Percentiles rank a stretch among this genome's conserved stretches.
These are phyloP conservation scores for Dreissena rostriformis DNA, from an alignment of 1,140 invertebrate species.

Conservation along the genomic window DNA sequence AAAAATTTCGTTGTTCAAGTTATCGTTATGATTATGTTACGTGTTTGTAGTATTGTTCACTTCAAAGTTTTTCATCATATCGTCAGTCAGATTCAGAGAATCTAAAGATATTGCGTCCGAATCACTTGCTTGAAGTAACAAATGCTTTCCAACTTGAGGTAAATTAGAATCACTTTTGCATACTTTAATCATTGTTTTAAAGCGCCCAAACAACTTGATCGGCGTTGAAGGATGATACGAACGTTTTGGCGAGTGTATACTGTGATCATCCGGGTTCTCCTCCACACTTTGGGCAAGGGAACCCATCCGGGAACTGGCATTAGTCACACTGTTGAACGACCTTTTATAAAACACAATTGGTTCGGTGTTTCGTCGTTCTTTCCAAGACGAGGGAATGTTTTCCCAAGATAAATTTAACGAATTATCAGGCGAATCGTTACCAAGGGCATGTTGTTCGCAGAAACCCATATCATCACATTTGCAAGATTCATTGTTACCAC, in stretches of 20 bases:
- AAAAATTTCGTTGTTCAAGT: too few species aligned
- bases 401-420: constrained; percentile 52
- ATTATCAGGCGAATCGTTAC: constrained; percentile 47
- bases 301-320: constrained; percentile 5
- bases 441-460: constrained; percentile 30
- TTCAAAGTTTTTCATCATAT: constrained; percentile 53
- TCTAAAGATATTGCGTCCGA: constrained; percentile 39
- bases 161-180: constrained; percentile 57
- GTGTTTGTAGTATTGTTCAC: constrained; percentile 34
- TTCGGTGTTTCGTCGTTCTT: constrained; percentile 50
- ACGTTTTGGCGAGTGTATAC: not conserved
- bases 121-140: constrained; percentile 15
- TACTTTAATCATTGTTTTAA: constrained; percentile 43
- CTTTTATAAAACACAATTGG: constrained; percentile 37
- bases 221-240: not conserved
- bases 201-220: constrained; percentile 8
- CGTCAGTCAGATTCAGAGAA: constrained; percentile 41
- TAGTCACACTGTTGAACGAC: constrained; percentile 41
- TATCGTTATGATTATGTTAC: not conserved
- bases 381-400: constrained; percentile 49
- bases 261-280: not conserved
- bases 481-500: not conserved
- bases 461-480: constrained; percentile 36
- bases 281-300: not conserved
- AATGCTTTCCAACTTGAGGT: constrained; percentile 32